A percentile compares a stretch with the other conserved stretches of the same genome.
Evolutionary conservation across 2,113 vertebrate genomes (phyloP).

Genomic region (Hystrix cristata): DNA sequence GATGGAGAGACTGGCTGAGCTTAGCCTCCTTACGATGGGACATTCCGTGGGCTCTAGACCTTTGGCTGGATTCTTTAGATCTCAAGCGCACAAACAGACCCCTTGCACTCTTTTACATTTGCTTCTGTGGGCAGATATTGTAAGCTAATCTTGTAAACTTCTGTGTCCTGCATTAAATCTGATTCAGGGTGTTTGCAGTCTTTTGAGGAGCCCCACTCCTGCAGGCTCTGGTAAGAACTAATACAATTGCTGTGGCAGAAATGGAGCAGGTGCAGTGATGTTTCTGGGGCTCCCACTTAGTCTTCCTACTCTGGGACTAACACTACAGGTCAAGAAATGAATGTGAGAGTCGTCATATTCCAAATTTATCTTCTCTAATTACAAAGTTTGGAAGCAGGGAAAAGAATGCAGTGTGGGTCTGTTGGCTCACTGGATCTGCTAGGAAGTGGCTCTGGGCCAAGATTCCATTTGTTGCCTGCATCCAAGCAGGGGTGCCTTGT

Average conservation of each 20-base stretch:
- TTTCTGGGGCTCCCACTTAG: neutral
- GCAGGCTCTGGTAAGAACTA: too few species aligned
- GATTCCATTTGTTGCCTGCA: neutral
- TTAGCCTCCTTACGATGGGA: neutral
- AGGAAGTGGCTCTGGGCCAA: neutral
- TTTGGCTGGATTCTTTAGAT: too few species aligned
- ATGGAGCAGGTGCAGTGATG: neutral
- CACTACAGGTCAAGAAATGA: neutral
- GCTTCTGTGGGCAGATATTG: too few species aligned
- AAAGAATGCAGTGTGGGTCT: neutral
- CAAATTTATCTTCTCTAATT: neutral
- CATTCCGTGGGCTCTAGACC: too few species aligned
- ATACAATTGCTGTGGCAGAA: neutral
- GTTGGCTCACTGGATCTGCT: neutral
- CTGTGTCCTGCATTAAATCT: too few species aligned
- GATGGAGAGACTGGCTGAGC: neutral
- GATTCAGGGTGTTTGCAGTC: neutral
- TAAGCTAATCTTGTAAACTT: too few species aligned
- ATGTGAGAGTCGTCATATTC: neutral
- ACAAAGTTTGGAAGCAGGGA: neutral
- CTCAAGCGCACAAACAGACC: too few species aligned
- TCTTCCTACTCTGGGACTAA: neutral
- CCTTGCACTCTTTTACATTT: too few species aligned
- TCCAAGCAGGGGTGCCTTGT: too few species aligned
- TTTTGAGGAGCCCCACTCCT: too few species aligned